Evolutionary conservation across 92 coral and sea anemone species (phyloP), one percentile per base, ranked within the genome.

Genomic region (Meandrina meandrites): DNA sequence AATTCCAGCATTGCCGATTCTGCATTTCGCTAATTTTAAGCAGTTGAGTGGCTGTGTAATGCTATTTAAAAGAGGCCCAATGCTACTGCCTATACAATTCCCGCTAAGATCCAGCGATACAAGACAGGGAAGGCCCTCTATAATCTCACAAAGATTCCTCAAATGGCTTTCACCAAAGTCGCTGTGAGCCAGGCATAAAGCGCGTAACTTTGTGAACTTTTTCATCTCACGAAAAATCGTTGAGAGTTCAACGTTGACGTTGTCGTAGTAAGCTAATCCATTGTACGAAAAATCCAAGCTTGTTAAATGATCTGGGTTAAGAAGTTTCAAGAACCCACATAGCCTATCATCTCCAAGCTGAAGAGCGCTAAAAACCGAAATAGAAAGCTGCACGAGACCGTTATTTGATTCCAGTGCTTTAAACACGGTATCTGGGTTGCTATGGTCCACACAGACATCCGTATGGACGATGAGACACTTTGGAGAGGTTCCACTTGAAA

Each of bases 181-280:
- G n/a, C 19, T 72, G 28, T 72, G 22, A 15, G 76, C 32, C n/a
- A 72, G 24, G 22, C 37, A 31, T 16, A 72, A 37, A 3, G 47
- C 45, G 48, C 76, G 47, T 31, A 72, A 35, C 47, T 72, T 72
- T 72, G 76, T 35, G 22, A 72, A 72, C n/a, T 72, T 72, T 19
- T 32, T 31, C 76, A 72, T 35, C 42, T 72, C 76, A 17, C 35
- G 76, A 24, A 72, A 72, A 72, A 72, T 72, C 27, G 76, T 31
- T 35, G 76, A 72, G 7, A 72, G 32, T 15, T 72, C 76, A 22
- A 72, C 45, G 24, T 31, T 72, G n/a, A 72, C 76, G 47, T 72
- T 72, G 50, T 72, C 76, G 35, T 72, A 72, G 45, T 35, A 72
- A 72, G 47, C 76, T 37, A 72, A 72, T 32, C 76, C 76, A 72